phyloP scores from a whole-genome alignment of 2,113 vertebrate species.

The Petaurus breviceps region DNA sequence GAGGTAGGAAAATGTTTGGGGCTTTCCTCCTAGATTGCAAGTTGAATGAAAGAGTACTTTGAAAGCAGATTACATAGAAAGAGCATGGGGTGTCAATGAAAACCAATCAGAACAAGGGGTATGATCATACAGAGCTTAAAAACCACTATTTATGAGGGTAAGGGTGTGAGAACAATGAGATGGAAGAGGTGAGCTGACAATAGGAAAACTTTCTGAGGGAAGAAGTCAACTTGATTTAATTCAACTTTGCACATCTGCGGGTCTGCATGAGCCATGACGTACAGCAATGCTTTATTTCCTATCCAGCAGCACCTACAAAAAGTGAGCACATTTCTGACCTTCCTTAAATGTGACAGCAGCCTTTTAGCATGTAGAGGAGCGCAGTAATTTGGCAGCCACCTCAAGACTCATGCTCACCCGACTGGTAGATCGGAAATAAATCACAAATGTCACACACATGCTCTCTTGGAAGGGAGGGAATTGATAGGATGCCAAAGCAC shows the following conservation, averaged over 20 bases:
- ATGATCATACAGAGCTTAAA: not conserved
- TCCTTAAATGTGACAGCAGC: constrained; percentile 71
- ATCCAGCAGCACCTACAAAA: constrained; percentile 37
- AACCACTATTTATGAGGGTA: not conserved
- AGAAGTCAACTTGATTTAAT: constrained; percentile 16
- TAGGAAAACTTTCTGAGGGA: not conserved
- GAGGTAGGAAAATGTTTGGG: not conserved
- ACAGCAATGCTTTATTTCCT: constrained; percentile 24
- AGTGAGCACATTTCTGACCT: constrained; percentile 54
- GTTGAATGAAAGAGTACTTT: not conserved
- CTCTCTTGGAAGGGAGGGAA: constrained; percentile 70
- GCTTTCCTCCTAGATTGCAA: not conserved
- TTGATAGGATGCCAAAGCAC: constrained; percentile 77
- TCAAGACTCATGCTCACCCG: constrained; percentile 71
- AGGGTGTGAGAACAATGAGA: not conserved
- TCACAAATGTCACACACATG: constrained; percentile 78
- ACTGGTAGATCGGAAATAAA: constrained; percentile 77
- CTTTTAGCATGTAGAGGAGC: constrained; percentile 75
- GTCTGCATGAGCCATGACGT: not conserved
- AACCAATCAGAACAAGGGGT: not conserved
- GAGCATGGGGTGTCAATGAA: not conserved
- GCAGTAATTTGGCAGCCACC: constrained; percentile 76
- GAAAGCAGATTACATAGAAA: not conserved
- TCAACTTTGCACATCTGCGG: not conserved
- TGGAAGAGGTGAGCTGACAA: not conserved